Percentiles rank a stretch among this genome's conserved stretches.
Conservation (phyloP, 2,797 vertebrate genomes). For the Anguilla pacifica region DNA sequence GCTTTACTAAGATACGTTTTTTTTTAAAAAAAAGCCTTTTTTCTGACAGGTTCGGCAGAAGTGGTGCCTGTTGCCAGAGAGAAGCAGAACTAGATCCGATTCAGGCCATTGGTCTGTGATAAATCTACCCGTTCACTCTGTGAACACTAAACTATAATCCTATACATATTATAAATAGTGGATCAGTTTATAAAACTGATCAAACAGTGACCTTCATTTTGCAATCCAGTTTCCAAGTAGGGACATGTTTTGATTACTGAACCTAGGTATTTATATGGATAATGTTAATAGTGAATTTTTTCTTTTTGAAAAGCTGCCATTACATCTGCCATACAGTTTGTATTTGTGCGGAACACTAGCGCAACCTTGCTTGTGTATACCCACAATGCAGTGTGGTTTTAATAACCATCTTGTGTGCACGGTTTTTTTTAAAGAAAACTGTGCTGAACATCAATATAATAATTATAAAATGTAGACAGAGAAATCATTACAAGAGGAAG, state of each 20-base stretch:
- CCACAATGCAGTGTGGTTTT: background rate
- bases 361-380: background rate
- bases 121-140: background rate
- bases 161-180: background rate
- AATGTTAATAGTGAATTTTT: background rate
- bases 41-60: background rate
- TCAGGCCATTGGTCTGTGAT: background rate
- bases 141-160: background rate
- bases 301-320: background rate
- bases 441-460: background rate
- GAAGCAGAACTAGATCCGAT: background rate
- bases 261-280: background rate
- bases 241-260: background rate
- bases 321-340: background rate
- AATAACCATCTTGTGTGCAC: background rate
- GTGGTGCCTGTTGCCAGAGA: background rate
- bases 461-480: conserved; percentile 9
- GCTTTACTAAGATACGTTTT: background rate
- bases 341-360: background rate
- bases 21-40: background rate
- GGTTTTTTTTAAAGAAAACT: background rate
- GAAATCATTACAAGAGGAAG: conserved; percentile 11
- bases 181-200: background rate
- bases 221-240: background rate
- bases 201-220: background rate